Base-by-base conservation (phyloP, 2,113 vertebrate genomes). In the Sinosuthora webbiana region DNA sequence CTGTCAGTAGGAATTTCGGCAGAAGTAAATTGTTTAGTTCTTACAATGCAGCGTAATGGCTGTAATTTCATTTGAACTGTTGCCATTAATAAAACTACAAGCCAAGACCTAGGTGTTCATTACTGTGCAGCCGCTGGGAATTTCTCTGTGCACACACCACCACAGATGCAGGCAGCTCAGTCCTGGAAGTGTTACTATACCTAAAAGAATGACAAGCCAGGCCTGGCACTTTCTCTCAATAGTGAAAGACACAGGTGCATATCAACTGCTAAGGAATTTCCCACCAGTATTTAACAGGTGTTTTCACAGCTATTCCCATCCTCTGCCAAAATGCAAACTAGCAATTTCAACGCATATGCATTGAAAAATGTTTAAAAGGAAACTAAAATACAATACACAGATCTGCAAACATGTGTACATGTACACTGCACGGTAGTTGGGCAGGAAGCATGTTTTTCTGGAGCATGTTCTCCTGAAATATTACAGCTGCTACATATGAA, bases 11-110 rank as follows among this genome's bases (percentile, higher is more conserved):
- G 95, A 95, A 95, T 96, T 97, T 97, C 97, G 89, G 91, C 90
- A 90, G 95, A 98, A 97, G 94, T 95, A 97, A 97, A 98, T 96
- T 97, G 97, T 97, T 97, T 97, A 96, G 88, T 95, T 92, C 97
- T 97, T 94, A 89, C 87, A 97, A 97, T 97, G 90, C 92, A 96
- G 90, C 87, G 95, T 97, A 98, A 98, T 96, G 97, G 95, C 96
- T 94, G 86, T 96, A 97, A 98, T 98, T 98, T 95, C 94, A 89
- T 93, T 97, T 98, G 97, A 98, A 97, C 83, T 77, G 87, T 84
- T 97, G 96, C 96, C 97, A 97, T 96, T 97, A 98, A 97, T 97
- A 95, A 97, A 96, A 94, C 60, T 65, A 67, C 25, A 30, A 96
- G 92, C 67, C 89, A 94, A 97, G 95, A 94, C 90, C 73, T 41